These are phyloP conservation scores for Drosophila rhopaloa DNA, from an alignment of 1,140 invertebrate genomes.

Conservation along the genomic window DNA sequence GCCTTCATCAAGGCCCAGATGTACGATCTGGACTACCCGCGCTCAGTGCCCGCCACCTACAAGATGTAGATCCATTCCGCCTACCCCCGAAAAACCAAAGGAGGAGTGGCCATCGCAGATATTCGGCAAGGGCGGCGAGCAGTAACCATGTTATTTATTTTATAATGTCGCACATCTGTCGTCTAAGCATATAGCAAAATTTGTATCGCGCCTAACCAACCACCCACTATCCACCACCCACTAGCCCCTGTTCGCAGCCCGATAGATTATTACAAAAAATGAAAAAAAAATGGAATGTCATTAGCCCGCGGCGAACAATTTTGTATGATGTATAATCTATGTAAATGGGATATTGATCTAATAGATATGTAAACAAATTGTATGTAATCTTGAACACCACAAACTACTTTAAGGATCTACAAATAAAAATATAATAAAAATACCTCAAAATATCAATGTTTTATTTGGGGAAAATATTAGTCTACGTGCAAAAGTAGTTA, in stretches of 20 bases:
- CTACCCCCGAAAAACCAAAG: constrained; percentile 9
- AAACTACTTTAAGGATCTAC: constrained; percentile 50
- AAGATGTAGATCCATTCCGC: constrained; percentile 64
- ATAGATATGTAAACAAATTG: constrained; percentile 66
- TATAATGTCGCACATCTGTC: constrained; percentile 63
- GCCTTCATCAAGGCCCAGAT: constrained; percentile 92
- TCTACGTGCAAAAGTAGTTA: too few species aligned
- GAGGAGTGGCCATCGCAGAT: constrained; percentile 36
- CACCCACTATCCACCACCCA: constrained; percentile 23
- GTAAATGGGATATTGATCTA: constrained; percentile 78
- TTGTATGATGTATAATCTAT: constrained; percentile 57
- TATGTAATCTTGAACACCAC: constrained; percentile 68
- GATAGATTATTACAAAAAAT: constrained; percentile 3
- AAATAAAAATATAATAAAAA: constrained; percentile 25
- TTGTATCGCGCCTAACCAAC: constrained; percentile 26
- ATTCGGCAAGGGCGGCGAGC: constrained; percentile 41
- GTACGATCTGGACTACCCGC: constrained; percentile 90
- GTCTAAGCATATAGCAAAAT: constrained; percentile 40
- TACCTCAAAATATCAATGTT: background rate
- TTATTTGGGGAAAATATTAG: too few species aligned
- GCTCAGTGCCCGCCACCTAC: constrained; percentile 87
- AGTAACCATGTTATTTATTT: constrained; percentile 74
- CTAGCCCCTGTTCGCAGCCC: constrained; percentile 19
- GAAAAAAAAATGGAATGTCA: constrained; percentile 9
- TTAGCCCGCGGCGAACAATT: constrained; percentile 24